Evolutionary conservation across 2,113 vertebrate species (phyloP), one percentile per base, ranked within the genome.

Genomic region (Anoplopoma fimbria): DNA sequence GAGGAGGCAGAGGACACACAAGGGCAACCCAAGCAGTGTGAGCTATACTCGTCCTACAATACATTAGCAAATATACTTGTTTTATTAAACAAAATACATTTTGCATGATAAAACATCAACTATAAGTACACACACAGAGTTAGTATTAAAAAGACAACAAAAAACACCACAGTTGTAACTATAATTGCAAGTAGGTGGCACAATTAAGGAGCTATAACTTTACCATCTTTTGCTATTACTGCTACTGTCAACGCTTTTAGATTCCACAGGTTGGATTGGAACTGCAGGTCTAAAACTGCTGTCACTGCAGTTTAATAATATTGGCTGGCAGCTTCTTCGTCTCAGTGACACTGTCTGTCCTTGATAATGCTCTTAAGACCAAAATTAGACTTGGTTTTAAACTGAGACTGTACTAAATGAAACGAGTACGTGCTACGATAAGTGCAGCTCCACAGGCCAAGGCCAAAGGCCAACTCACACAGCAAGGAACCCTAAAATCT

Each of bases 401-500:
- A 77, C 51, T 60, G 15, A 77, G 25, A 76, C n/a, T n/a, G n/a
- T n/a, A n/a, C n/a, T n/a, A n/a, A n/a, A n/a, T n/a, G n/a, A n/a
- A n/a, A n/a, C n/a, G n/a, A n/a, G n/a, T n/a, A n/a, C n/a, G n/a
- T 78, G 45, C 47, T 68, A 81, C 60, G 75, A 88, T 71, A 70
- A 75, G 83, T 61, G 69, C 51, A 34, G 55, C 51, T 69, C 77
- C 58, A 81, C 58, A 77, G 75, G 63, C 53, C 27, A 71, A 62
- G 81, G 63, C 64, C 14, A 83, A 81, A 88, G 51, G 63, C 60
- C 75, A 80, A 36, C 58, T 57, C 51, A 61, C 67, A 65, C 74
- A 77, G 81, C 63, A 71, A 65, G 83, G 21, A 62, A 73, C 9
- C 61, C 51, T 76, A 60, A 68, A 87, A 84, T 87, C 7, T 78